Conservation (phyloP, 2,888 invertebrate species). For the Steinernema hermaphroditum region DNA sequence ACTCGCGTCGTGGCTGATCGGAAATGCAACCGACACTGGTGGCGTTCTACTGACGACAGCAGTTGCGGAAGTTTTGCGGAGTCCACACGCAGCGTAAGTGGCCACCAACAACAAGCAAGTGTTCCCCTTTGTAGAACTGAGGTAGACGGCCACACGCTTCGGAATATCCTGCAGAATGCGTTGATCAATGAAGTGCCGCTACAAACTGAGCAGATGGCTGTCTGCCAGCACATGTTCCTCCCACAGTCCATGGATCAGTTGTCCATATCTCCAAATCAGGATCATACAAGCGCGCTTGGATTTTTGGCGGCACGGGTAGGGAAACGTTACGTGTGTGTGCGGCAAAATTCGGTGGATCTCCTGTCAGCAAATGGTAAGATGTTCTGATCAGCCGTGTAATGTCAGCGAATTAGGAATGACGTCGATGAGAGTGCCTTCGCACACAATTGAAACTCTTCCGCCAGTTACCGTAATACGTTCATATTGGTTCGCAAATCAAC, state of each 20-base stretch:
- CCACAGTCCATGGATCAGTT: constrained; percentile 20
- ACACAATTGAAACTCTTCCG: constrained; percentile 17
- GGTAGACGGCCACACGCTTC: not conserved
- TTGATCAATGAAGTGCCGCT: not conserved
- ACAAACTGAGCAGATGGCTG: not conserved
- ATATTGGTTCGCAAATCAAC: constrained; percentile 12
- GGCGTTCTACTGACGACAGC: not conserved
- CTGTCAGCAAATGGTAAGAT: not conserved
- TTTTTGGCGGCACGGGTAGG: constrained; percentile 1
- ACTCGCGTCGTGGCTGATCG: constrained; percentile 11
- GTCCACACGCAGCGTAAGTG: not conserved
- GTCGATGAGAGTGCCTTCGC: not conserved
- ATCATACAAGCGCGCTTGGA: not conserved
- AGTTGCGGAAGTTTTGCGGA: not conserved
- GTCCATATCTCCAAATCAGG: not conserved
- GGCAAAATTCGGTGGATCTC: not conserved
- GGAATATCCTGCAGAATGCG: not conserved
- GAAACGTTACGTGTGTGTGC: constrained; percentile 8
- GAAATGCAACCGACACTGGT: constrained; percentile 3
- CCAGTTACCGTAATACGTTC: constrained; percentile 10
- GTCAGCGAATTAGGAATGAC: not conserved
- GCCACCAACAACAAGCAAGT: not conserved
- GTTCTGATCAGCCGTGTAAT: too few species aligned
- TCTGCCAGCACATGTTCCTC: constrained; percentile 9
- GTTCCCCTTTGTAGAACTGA: not conserved